phyloP scores from a whole-genome alignment of 1,140 invertebrate genomes.

The Plodia interpunctella region DNA sequence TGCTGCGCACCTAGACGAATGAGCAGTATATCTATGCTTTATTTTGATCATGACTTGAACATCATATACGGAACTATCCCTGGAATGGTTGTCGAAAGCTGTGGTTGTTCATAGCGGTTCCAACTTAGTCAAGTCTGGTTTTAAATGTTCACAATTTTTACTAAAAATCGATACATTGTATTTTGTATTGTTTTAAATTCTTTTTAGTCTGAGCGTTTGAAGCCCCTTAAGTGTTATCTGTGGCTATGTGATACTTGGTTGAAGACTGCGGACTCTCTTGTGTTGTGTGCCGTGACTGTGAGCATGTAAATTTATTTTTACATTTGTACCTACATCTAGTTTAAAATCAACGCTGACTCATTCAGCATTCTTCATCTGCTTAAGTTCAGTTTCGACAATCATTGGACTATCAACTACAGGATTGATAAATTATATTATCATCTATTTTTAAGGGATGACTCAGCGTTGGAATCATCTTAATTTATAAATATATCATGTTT shows the following conservation, averaged over 20 bases:
- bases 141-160: constrained; percentile 18
- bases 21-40: constrained; percentile 94
- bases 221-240: constrained; percentile 41
- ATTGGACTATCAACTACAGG: background rate
- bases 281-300: constrained; percentile 63
- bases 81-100: constrained; percentile 95
- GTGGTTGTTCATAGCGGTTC: constrained; percentile 89
- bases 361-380: background rate
- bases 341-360: constrained; percentile 23
- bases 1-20: constrained; percentile 94
- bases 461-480: background rate
- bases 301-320: constrained; percentile 45
- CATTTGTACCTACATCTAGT: constrained; percentile 48
- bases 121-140: constrained; percentile 22
- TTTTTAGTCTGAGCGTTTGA: constrained; percentile 26
- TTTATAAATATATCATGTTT: constrained; percentile 6
- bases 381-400: background rate
- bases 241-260: constrained; percentile 59
- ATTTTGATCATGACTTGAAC: constrained; percentile 92
- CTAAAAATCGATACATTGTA: background rate
- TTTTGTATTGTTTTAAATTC: background rate
- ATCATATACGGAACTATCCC: constrained; percentile 93
- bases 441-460: background rate
- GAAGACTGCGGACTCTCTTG: constrained; percentile 60
- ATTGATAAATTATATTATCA: constrained; percentile 4